Evolutionary conservation across 2,797 vertebrate genomes (phyloP), one percentile per base, ranked within the genome.

Genomic region (Ispidina lecontei): DNA sequence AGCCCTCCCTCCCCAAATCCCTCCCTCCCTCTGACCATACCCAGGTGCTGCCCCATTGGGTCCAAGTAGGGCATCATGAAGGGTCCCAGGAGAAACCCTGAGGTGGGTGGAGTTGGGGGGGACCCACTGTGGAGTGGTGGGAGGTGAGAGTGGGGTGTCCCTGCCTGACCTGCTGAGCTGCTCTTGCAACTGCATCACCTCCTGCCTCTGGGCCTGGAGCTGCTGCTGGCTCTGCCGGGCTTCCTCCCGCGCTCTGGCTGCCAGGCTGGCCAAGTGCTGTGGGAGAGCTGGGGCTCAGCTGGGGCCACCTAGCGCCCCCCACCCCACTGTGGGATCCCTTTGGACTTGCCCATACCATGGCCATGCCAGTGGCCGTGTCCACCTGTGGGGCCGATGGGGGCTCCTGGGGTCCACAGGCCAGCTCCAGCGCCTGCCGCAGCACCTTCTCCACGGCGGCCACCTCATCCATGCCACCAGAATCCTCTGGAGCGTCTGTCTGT

Each of bases 131-230:
- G 82, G 26, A 18, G 7, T 9, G 20, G 7, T 44, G 46, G 14
- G 9, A 10, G 15, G 9, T 51, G 58, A 35, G 29, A 72, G 3
- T 0, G 1, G 19, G 11, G 26, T 6, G 10, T 58, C 26, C 23
- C 10, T 55, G 62, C 16, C 82, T 19, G 5, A 95, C 95, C 95
- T 96, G 91, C 41, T 23, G 62, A 97, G 94, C 92, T 97, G 91
- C 31, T 98, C 97, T 90, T 97, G 77, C 89, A 98, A 90, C 67
- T 41, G 90, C 18, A 31, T 92, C 90, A 84, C 20, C 71, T 92
- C 93, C 60, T 95, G 88, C 51, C 0, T 59, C 90, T 95, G 92
- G 6, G 59, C 84, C 59, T 82, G 88, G 46, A 95, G 86, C 52
- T 88, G 88, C 85, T 96, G 81, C 79, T 7, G 62, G 71, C 62